Evolutionary conservation across 2,113 vertebrate species (phyloP).

Genomic region (Xiphophorus hellerii): DNA sequence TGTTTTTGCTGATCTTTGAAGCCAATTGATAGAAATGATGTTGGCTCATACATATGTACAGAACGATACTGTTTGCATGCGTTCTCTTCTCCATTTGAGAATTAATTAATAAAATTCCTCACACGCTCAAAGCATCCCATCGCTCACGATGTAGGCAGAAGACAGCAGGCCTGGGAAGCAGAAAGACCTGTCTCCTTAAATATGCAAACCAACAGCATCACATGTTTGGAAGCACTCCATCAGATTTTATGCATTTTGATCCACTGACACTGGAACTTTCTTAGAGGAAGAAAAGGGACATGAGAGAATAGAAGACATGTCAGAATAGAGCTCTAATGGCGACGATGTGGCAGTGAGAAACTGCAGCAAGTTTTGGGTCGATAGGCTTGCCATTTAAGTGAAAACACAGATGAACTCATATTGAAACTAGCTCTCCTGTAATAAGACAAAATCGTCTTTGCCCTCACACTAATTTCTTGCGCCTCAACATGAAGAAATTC

Average conservation of each 20-base stretch:
- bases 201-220: neutral
- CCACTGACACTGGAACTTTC: conserved; percentile 39
- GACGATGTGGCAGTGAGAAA: neutral
- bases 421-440: neutral
- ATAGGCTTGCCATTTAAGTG: neutral
- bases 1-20: no score
- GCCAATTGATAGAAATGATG: no score
- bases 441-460: no score
- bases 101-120: no score
- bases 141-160: no score
- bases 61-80: no score
- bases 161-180: neutral
- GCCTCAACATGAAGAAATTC: neutral
- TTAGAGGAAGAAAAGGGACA: neutral
- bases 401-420: neutral
- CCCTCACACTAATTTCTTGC: neutral
- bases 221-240: conserved; percentile 52
- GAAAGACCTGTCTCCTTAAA: neutral
- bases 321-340: neutral
- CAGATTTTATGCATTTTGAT: conserved; percentile 17
- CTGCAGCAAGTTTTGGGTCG: neutral
- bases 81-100: no score
- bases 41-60: no score
- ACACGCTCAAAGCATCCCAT: no score
- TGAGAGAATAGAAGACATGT: conserved; percentile 10